These are phyloP conservation scores for Cryptocephalus primarius DNA, from an alignment of 2,888 invertebrate species.

Conservation along the genomic window DNA sequence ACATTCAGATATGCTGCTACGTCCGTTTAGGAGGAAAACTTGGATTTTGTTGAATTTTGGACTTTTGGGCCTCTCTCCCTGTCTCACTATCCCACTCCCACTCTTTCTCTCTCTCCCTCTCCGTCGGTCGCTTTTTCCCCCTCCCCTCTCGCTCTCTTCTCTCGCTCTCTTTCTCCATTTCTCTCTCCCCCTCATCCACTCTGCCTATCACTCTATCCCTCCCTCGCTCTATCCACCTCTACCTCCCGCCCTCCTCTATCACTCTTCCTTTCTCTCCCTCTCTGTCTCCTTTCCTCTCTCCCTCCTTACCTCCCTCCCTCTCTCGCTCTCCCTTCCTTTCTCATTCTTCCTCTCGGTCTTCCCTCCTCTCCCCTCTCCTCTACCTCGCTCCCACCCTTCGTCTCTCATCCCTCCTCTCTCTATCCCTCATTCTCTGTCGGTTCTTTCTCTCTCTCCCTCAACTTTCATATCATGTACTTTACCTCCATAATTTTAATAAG, in stretches of 20 bases:
- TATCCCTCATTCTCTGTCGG: no score
- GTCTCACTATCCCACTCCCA: background rate
- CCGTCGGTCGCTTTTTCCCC: constrained; percentile 12
- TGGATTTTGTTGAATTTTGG: no score
- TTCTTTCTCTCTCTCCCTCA: no score
- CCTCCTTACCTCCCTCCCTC: no score
- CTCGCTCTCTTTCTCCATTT: constrained; percentile 10
- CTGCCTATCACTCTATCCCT: constrained; percentile 9
- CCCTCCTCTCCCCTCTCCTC: background rate
- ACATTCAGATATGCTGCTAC: no score
- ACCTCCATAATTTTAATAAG: no score
- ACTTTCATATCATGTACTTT: no score
- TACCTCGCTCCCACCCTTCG: background rate
- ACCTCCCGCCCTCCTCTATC: background rate
- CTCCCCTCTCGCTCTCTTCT: constrained; percentile 9
- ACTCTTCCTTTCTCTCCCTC: background rate
- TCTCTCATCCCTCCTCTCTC: background rate
- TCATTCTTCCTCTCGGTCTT: no score
- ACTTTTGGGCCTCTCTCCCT: no score
- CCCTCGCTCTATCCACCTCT: background rate
- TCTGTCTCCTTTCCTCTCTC: background rate
- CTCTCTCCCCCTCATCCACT: constrained; percentile 23
- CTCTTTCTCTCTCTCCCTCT: background rate
- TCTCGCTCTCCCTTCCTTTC: no score
- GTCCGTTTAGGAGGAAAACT: no score